These are phyloP conservation scores for Malthinus seriepunctatus DNA, from an alignment of 2,888 invertebrate genomes.

Conservation along the genomic window DNA sequence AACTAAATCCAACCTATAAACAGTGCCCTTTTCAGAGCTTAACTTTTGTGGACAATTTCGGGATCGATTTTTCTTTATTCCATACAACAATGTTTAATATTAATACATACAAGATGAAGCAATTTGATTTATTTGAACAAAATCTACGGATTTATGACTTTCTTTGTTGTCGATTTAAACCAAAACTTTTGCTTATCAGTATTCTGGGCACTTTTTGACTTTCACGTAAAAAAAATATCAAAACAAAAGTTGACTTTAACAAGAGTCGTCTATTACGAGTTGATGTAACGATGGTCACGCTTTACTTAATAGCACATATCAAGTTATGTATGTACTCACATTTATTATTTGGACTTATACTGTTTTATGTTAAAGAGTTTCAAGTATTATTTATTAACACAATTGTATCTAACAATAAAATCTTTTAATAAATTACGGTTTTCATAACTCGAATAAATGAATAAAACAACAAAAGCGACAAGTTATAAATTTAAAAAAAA, in stretches of 20 bases:
- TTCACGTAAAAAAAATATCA: not conserved
- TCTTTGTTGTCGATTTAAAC: conserved; percentile 10
- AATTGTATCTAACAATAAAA: too few species aligned
- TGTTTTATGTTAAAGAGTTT: too few species aligned
- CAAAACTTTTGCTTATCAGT: conserved; percentile 1
- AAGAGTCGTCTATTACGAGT: conserved; percentile 1
- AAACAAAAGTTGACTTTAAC: conserved; percentile 7
- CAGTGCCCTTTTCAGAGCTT: not conserved
- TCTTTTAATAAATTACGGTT: too few species aligned
- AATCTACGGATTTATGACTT: conserved; percentile 13
- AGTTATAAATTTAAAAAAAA: too few species aligned
- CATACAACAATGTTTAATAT: conserved; percentile 10
- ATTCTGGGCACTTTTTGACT: not conserved
- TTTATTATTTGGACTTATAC: too few species aligned
- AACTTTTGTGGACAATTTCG: not conserved
- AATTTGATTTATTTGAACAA: conserved; percentile 17
- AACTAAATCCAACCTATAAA: not conserved
- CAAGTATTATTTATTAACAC: too few species aligned
- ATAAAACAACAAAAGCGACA: too few species aligned
- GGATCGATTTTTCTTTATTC: conserved; percentile 11
- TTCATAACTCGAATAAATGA: too few species aligned
- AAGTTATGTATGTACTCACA: not conserved
- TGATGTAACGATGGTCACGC: conserved; percentile 7
- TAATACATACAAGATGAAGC: conserved; percentile 11
- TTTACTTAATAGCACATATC: conserved; percentile 1